phyloP scores from a whole-genome alignment of 2,797 vertebrate species.

The Tragelaphus oryx region DNA sequence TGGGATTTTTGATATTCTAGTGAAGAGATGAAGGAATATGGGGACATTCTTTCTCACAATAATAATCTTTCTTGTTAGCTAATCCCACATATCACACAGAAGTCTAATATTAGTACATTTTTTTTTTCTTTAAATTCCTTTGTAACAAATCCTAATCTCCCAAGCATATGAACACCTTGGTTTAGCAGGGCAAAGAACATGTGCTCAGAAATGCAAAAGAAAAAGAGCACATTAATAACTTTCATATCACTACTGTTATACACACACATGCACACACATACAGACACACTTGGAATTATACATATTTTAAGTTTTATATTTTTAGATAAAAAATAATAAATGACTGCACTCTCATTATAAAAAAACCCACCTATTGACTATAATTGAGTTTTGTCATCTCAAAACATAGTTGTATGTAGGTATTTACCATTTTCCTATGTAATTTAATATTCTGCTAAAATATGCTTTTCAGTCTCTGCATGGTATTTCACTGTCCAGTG shows the following conservation, averaged over 20 bases:
- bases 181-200: neutral
- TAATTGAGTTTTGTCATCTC: conserved; percentile 11
- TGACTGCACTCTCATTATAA: neutral
- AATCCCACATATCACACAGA: neutral
- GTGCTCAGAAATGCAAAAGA: neutral
- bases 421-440: neutral
- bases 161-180: neutral
- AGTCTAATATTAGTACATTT: neutral
- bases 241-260: neutral
- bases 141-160: conserved; percentile 5
- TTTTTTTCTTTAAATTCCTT: neutral
- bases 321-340: neutral
- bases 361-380: neutral
- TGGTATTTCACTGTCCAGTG: neutral
- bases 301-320: neutral
- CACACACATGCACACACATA: neutral
- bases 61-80: neutral
- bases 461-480: neutral
- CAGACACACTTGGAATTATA: neutral
- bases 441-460: conserved; percentile 6
- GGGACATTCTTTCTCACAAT: neutral
- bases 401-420: neutral
- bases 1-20: neutral
- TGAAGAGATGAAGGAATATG: neutral
- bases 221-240: neutral